Evolutionary conservation across 2,888 invertebrate species (phyloP).

Genomic region (Tetrapedia diversipes): DNA sequence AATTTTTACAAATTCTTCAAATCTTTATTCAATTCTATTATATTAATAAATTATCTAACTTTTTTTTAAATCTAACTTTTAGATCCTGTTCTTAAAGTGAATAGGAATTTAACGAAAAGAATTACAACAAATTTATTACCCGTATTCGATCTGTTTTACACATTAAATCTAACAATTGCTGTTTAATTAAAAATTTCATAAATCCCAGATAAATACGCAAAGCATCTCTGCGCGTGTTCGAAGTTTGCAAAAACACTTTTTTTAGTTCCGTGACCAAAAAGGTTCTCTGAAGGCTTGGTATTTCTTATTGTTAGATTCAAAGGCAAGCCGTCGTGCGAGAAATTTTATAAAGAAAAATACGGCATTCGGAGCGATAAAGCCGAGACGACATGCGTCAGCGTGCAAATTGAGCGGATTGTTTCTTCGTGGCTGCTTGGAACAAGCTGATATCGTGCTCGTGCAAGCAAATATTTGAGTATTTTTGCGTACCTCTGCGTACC

Average conservation of each 20-base stretch:
- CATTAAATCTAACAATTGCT: background rate
- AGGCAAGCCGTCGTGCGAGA: slow-evolving; percentile 5
- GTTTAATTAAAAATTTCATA: background rate
- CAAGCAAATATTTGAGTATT: slow-evolving; percentile 65
- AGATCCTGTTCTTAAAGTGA: background rate
- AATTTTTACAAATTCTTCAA: too few species aligned
- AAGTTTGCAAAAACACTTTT: background rate
- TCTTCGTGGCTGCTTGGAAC: slow-evolving; percentile 41
- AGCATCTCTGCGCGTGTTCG: background rate
- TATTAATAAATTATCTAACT: too few species aligned
- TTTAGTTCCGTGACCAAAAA: background rate
- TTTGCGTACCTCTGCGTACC: slow-evolving; percentile 54
- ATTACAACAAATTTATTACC: too few species aligned
- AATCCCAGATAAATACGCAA: background rate
- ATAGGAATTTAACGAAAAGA: too few species aligned
- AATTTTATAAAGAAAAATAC: slow-evolving; percentile 34
- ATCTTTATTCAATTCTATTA: too few species aligned
- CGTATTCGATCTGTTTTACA: too few species aligned
- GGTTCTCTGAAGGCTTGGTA: too few species aligned
- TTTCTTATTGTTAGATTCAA: background rate
- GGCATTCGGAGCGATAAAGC: slow-evolving; percentile 36
- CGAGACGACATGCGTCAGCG: slow-evolving; percentile 31
- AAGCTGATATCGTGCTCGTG: slow-evolving; percentile 55
- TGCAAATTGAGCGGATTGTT: slow-evolving; percentile 56
- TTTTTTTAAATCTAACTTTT: background rate